Evolutionary conservation across 2,113 vertebrate species (phyloP), one percentile per base, ranked within the genome.

Genomic region (Pollimyrus isidori): DNA sequence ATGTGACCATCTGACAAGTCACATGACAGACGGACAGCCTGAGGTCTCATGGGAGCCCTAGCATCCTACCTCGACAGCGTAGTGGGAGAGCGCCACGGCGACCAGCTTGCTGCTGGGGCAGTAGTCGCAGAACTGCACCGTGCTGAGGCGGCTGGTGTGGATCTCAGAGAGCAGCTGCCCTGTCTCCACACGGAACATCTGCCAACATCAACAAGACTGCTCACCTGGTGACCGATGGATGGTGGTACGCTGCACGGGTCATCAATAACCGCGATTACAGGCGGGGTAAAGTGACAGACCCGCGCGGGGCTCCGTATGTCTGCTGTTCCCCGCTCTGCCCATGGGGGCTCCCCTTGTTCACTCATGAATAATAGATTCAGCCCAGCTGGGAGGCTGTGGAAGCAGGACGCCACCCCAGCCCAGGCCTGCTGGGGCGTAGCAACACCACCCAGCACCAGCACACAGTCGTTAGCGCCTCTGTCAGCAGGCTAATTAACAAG

Each of bases 61-160:
- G 89, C 39, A 42, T 95, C 62, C 94, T 93, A 99, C 98, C 97
- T 99, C 98, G 88, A 99, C 96, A 65, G 96, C 95, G 83, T 97
- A 98, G 90, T 98, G 98, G 45, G 98, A 98, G 91, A 98, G 96
- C 0, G 97, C 97, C 52, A 99, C 93, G 4, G 98, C 97, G 26
- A 97, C 96, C 90, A 99, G 95, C 90, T 96, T 96, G 89, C 95
- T 97, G 85, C 92, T 95, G 0, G 97, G 95, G 90, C 97, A 99
- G 76, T 97, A 97, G 87, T 98, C 96, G 58, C 97, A 98, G 92
- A 96, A 97, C 1, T 97, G 97, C 90, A 99, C 97, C 10, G 95
- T 97, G 92, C 97, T 97, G 53, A 97, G 94, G 42, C 96, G 96
- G 84, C 94, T 97, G 3, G 94, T 91, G 1, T 93, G 89, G 90